phyloP scores from a whole-genome alignment of 2,888 invertebrate genomes.

The Latrodectus hesperus region DNA sequence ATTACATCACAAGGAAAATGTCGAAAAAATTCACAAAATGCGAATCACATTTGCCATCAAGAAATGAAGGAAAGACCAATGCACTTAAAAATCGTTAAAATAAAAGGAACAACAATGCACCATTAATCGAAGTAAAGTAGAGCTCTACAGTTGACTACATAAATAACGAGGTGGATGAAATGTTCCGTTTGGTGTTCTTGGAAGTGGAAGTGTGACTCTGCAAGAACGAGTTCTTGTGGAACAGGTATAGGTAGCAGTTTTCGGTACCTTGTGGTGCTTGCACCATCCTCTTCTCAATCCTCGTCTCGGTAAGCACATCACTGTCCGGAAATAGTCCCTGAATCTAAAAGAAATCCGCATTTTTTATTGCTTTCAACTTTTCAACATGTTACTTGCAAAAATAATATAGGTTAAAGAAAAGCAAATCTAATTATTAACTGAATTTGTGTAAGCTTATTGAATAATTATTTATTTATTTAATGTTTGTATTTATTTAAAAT shows the following conservation, averaged over 20 bases:
- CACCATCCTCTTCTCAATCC: slow-evolving; percentile 33
- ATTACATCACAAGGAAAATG: neutral
- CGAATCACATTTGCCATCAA: neutral
- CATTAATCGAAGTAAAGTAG: neutral
- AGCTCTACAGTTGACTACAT: slow-evolving; percentile 33
- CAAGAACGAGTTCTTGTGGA: slow-evolving; percentile 52
- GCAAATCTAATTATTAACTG: no score
- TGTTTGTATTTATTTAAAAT: no score
- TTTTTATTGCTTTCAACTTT: neutral
- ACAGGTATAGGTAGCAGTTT: slow-evolving; percentile 53
- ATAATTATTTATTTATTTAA: no score
- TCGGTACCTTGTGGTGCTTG: slow-evolving; percentile 17
- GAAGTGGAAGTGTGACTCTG: slow-evolving; percentile 43
- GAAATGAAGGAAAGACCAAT: neutral
- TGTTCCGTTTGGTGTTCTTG: slow-evolving; percentile 23
- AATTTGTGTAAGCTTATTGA: no score
- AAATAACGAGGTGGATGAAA: slow-evolving; percentile 20
- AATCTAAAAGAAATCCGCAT: slow-evolving; percentile 10
- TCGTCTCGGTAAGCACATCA: slow-evolving; percentile 40
- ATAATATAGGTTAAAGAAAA: no score
- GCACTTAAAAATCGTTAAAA: neutral
- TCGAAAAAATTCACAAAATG: neutral
- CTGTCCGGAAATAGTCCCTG: slow-evolving; percentile 47
- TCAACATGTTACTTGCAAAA: no score
- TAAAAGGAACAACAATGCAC: neutral